Evolutionary conservation across 2,113 vertebrate genomes (phyloP).

Genomic region (Polypterus senegalus): DNA sequence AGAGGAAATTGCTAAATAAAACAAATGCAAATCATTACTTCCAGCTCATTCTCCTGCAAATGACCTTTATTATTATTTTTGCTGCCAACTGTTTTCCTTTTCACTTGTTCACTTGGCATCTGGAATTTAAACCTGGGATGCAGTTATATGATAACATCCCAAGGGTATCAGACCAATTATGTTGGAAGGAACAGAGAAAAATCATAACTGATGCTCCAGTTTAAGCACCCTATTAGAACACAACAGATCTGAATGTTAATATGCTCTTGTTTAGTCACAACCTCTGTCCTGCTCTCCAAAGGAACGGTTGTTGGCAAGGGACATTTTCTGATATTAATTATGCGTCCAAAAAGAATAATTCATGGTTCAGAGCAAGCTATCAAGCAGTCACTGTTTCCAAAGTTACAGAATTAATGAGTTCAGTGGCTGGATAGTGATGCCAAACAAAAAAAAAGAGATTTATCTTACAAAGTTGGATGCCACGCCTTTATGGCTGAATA

Average conservation of each 20-base stretch:
- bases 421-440: not conserved
- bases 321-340: too few species aligned
- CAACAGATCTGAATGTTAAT: too few species aligned
- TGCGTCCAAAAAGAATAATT: not conserved
- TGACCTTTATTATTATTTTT: conserved; percentile 4
- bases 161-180: too few species aligned
- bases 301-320: too few species aligned
- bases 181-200: too few species aligned
- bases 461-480: not conserved
- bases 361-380: not conserved
- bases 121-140: not conserved
- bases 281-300: too few species aligned
- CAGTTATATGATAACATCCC: not conserved
- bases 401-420: not conserved
- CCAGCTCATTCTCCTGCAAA: conserved; percentile 4
- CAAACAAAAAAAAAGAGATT: not conserved
- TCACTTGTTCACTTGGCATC: conserved; percentile 1
- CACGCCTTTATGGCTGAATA: not conserved
- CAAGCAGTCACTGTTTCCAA: not conserved
- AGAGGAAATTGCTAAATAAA: not conserved
- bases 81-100: not conserved
- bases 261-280: too few species aligned
- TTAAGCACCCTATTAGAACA: too few species aligned
- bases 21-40: conserved; percentile 1
- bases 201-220: too few species aligned